Conservation (phyloP, 2,797 vertebrate species). For the Rhadinocentrus ornatus region DNA sequence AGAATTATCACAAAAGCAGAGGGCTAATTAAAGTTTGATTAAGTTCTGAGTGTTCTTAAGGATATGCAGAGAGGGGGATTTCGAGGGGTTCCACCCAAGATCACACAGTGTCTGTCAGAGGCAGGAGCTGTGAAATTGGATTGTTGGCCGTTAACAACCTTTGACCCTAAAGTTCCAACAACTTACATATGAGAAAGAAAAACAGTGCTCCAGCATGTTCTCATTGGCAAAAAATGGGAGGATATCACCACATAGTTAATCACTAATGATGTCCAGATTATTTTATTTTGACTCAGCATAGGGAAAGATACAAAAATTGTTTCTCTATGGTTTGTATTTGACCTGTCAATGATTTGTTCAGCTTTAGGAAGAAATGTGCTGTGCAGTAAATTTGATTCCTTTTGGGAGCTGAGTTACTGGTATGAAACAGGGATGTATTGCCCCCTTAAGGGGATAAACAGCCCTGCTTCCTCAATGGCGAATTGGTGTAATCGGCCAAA, state of each 20-base stretch:
- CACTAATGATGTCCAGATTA: slow-evolving; percentile 63
- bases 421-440: slow-evolving; percentile 51
- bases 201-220: slow-evolving; percentile 31
- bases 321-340: slow-evolving; percentile 46
- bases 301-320: slow-evolving; percentile 33
- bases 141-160: slow-evolving; percentile 79
- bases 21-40: slow-evolving; percentile 86
- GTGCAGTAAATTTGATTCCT: slow-evolving; percentile 42
- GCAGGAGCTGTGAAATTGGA: slow-evolving; percentile 84
- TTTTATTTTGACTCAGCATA: slow-evolving; percentile 2
- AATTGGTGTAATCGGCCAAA: slow-evolving; percentile 17
- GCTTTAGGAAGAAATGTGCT: slow-evolving; percentile 52
- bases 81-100: slow-evolving; percentile 64
- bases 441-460: slow-evolving; percentile 65
- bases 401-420: slow-evolving; percentile 71
- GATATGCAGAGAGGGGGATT: slow-evolving; percentile 71
- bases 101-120: slow-evolving; percentile 77
- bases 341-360: slow-evolving; percentile 28
- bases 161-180: slow-evolving; percentile 62
- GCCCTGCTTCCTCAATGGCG: slow-evolving; percentile 41
- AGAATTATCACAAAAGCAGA: slow-evolving; percentile 81
- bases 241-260: slow-evolving; percentile 43
- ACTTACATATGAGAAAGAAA: slow-evolving; percentile 47
- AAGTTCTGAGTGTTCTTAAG: slow-evolving; percentile 77
- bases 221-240: slow-evolving; percentile 31